These are phyloP conservation scores for Actenoides lindsayi DNA, from an alignment of 2,113 vertebrate genomes.

Conservation along the genomic window DNA sequence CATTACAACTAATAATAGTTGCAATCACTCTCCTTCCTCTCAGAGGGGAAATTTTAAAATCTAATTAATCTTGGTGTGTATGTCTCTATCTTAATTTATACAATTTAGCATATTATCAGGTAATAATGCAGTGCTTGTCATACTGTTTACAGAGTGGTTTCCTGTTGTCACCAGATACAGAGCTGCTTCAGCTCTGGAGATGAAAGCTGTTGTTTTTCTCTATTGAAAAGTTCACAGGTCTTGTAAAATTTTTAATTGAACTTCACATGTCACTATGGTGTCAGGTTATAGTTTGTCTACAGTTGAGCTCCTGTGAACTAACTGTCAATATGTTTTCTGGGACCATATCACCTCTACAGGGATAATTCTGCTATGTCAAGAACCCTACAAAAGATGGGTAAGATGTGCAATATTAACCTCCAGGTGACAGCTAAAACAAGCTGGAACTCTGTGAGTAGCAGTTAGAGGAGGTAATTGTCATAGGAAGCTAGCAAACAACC, in stretches of 20 bases:
- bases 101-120: background rate
- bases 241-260: background rate
- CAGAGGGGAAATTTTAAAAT: background rate
- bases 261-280: rapidly evolving
- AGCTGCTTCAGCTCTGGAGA: background rate
- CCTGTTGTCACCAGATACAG: background rate
- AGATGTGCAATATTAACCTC: background rate
- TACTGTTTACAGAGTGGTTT: background rate
- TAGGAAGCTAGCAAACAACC: background rate
- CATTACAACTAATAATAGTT: background rate
- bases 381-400: background rate
- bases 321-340: background rate
- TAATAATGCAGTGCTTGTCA: background rate
- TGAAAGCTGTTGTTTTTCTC: background rate
- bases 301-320: background rate
- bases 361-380: background rate
- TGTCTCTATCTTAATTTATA: conserved; percentile 15
- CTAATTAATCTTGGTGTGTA: background rate
- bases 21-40: background rate
- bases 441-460: background rate
- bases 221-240: background rate
- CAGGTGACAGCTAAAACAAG: background rate
- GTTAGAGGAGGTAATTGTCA: background rate
- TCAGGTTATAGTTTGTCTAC: background rate
- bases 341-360: background rate